These are phyloP conservation scores for Limnodromus scolopaceus DNA, from an alignment of 2,797 vertebrate genomes.

Conservation along the genomic window DNA sequence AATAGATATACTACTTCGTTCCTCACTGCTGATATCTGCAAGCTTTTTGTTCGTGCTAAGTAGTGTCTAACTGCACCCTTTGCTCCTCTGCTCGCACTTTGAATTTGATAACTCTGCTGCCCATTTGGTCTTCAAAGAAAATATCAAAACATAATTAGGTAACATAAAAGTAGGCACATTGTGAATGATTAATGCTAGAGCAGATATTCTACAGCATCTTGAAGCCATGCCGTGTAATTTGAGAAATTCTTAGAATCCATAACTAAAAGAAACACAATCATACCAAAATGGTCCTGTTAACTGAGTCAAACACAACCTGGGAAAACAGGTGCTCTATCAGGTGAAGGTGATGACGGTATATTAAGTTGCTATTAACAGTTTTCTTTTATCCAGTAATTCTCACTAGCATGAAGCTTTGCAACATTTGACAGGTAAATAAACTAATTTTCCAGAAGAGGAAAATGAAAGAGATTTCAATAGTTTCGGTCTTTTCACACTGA, in stretches of 20 bases:
- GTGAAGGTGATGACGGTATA: neutral
- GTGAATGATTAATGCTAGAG: neutral
- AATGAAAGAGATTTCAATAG: neutral
- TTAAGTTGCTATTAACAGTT: neutral
- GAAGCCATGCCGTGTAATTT: neutral
- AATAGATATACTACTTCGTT: neutral
- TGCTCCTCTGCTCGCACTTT: neutral
- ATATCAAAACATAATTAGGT: neutral
- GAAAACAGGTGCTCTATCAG: neutral
- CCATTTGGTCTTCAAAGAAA: neutral
- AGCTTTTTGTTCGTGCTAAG: conserved; percentile 13
- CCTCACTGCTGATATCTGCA: neutral
- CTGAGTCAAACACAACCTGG: neutral
- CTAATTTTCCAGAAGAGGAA: neutral
- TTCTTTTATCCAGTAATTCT: neutral
- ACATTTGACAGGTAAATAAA: neutral
- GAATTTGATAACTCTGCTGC: conserved; percentile 1
- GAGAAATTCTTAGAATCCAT: neutral
- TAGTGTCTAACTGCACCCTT: neutral
- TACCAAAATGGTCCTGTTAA: neutral
- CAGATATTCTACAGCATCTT: neutral
- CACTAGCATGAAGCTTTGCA: neutral
- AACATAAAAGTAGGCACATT: neutral
- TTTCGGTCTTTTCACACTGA: neutral
- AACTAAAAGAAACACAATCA: neutral